Base-by-base conservation (phyloP, 2,888 invertebrate species). In the Pseudococcus longispinus region DNA sequence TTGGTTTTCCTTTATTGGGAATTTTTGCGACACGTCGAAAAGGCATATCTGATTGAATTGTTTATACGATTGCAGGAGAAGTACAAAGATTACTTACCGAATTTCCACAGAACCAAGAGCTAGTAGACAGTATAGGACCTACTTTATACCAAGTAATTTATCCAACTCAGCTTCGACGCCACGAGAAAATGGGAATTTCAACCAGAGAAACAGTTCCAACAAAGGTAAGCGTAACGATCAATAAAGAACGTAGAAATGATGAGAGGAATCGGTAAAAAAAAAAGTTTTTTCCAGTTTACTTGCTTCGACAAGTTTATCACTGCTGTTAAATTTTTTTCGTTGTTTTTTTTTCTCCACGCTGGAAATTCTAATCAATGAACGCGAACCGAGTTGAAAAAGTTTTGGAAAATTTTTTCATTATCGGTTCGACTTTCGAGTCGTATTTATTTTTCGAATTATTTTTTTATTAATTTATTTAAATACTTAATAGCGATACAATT, bases 161-260 rank as follows among this genome's bases (percentile, higher is more conserved):
- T 92, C 97, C 97, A 89, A 96, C 97, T 89, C 97, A 97, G 93
- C 93, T 97, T 91, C 94, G 97, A 88, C 96, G 97, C 92, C 97
- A 97, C 94, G 96, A 97, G 92, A 97, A 97, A 93, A 96, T 97
- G 95, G 97, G 97, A 92, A 97, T 97, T 91, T 97, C 96, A 90
- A 97, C 97, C 89, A 93, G 97, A 91, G 97, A 97, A 93, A 95
- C 96, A 92, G 95, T 95, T 92, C 94, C 94, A 91, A 94, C 95
- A 91, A 96, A 96, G 96, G 96, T 96, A 93, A 93, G 93, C 91
- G 82, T 65, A 84, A 84, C 55, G 37, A 60, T 51, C 42, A 46
- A 74, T 85, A 74, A 37, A 87, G 42, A 32, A 46, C 55, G 46
- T 46, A 83, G 51, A 83, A 83, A 83, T 51, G 46, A 55, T 51